Base-by-base conservation (phyloP, 2,113 vertebrate species). In the Platysternon megacephalum region DNA sequence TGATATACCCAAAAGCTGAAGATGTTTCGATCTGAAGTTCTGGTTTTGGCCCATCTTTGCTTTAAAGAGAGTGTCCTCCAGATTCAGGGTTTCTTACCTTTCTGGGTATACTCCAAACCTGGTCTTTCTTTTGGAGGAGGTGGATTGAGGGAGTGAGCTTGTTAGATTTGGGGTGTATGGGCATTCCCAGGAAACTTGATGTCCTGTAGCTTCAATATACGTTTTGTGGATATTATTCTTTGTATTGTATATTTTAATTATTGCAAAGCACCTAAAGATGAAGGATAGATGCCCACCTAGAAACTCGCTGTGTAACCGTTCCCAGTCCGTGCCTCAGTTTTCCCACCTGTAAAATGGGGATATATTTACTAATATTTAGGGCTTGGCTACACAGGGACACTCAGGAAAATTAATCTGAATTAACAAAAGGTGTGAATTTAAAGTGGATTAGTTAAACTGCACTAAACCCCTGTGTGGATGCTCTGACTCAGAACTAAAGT, bases 261-360 rank as follows among this genome's bases (percentile, higher is more conserved):
- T 26, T 35, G 9, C 11, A 8, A 65, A n/a, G 35, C 26, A 8
- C 76, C 52, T 29, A 42, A 42, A 4, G 42, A 46, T 79, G 80
- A 84, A 52, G 9, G n/a, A 14, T 46, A 4, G 44, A 56, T 83
- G 32, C 10, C 82, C 55, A 8, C 26, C 61, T 35, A 8, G 35
- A n/a, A 79, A 56, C 79, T 74, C n/a, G 1, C 10, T 11, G 28
- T 26, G 32, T 74, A 79, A 16, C 53, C 51, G 55, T 28, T 11
- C 55, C 55, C 55, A 28, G 10, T 56, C 74, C 32, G 46, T 86
- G 58, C 51, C 58, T 86, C 68, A 61, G 56, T 39, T 65, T 83
- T 21, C 44, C 68, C 2, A 1, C 7, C 0, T 12, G 11, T 35
- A n/a, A 48, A 48, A 6, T 16, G 35, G 80, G 17, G 10, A 12